These are phyloP conservation scores for Sylvicola cinctus DNA, from an alignment of 2,888 invertebrate genomes.

Conservation along the genomic window DNA sequence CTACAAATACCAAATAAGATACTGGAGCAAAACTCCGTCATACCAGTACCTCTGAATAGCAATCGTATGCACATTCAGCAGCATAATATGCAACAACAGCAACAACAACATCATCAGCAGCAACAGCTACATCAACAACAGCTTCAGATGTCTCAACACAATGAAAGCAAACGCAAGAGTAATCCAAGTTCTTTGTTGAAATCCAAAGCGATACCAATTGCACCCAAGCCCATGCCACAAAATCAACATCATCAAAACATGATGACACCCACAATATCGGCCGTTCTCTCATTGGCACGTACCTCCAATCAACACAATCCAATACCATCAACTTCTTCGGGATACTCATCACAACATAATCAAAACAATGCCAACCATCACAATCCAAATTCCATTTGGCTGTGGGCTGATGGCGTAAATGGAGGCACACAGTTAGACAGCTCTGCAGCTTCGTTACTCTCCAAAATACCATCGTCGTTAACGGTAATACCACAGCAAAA, in stretches of 20 bases:
- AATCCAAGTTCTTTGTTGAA: neutral
- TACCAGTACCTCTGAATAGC: conserved; percentile 12
- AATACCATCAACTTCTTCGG: conserved; percentile 2
- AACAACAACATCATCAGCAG: neutral
- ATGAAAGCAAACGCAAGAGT: neutral
- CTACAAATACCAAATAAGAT: conserved; percentile 10
- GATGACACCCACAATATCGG: neutral
- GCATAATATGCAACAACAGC: neutral
- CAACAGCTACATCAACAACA: neutral
- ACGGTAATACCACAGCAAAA: conserved; percentile 54
- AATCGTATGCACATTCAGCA: conserved; percentile 12
- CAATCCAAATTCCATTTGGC: neutral
- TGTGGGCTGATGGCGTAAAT: conserved; percentile 2
- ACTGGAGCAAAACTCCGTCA: conserved; percentile 10
- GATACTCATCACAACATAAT: conserved; percentile 2
- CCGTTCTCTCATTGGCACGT: neutral
- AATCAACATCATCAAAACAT: neutral
- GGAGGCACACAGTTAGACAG: conserved; percentile 10
- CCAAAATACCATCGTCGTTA: conserved; percentile 61
- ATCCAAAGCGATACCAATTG: conserved; percentile 1
- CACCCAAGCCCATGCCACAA: neutral
- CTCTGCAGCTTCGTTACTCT: conserved; percentile 31
- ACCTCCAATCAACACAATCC: neutral
- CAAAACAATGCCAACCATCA: neutral
- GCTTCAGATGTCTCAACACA: neutral